phyloP scores from a whole-genome alignment of 2,797 vertebrate species.

The Sciurus vulgaris region DNA sequence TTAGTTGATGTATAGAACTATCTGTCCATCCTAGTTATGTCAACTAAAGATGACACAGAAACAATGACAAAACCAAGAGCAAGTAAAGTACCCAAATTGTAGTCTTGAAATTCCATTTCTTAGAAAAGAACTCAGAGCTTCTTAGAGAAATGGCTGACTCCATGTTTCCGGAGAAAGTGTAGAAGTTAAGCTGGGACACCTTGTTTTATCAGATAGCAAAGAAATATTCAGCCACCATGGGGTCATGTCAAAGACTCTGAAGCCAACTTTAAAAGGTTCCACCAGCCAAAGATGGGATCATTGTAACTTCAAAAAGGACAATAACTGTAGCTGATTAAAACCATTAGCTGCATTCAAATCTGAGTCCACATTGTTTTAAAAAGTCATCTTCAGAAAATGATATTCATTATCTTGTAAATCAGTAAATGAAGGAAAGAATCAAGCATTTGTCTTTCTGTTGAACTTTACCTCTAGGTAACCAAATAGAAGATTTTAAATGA shows the following conservation, averaged over 20 bases:
- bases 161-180: not conserved
- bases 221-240: not conserved
- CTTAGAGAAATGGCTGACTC: not conserved
- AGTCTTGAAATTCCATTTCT: constrained; percentile 29
- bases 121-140: not conserved
- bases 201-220: not conserved
- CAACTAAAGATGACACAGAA: not conserved
- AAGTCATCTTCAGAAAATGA: constrained; percentile 47
- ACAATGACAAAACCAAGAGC: not conserved
- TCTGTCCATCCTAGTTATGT: not conserved
- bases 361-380: not conserved
- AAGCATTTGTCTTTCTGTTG: not conserved
- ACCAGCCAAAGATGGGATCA: not conserved
- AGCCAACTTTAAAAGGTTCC: constrained; percentile 12
- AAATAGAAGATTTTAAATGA: constrained; percentile 40
- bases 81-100: not conserved
- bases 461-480: not conserved
- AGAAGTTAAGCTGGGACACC: not conserved
- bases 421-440: not conserved
- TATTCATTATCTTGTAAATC: constrained; percentile 5
- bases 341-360: not conserved
- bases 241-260: constrained; percentile 4
- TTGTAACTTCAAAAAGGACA: constrained; percentile 16
- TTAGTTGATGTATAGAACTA: not conserved
- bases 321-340: not conserved